These are phyloP conservation scores for Oenanthe oenanthe DNA, from an alignment of 2,113 vertebrate species.

Conservation along the genomic window DNA sequence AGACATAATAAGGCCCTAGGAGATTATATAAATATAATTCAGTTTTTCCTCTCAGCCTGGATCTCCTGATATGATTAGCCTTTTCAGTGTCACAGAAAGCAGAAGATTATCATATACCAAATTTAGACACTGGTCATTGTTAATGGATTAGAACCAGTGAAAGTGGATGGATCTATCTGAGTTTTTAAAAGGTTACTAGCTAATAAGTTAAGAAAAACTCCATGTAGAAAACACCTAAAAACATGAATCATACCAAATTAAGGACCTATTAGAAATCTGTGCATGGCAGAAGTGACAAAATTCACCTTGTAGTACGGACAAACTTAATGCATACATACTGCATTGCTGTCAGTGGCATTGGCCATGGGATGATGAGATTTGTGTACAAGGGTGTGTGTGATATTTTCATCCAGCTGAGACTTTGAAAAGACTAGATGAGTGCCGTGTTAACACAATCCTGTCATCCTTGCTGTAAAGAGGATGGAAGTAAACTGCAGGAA, in stretches of 20 bases:
- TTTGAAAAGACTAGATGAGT: background rate
- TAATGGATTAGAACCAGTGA: slow-evolving; percentile 35
- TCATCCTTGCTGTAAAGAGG: background rate
- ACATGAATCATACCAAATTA: background rate
- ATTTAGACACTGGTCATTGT: slow-evolving; percentile 53
- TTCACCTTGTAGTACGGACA: background rate
- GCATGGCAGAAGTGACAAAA: background rate
- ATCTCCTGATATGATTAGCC: slow-evolving; percentile 44
- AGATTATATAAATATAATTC: background rate
- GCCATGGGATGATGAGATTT: background rate
- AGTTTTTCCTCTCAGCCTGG: slow-evolving; percentile 29
- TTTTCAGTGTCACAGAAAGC: slow-evolving; percentile 26
- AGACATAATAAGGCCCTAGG: background rate
- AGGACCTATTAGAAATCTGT: background rate
- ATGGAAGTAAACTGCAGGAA: background rate
- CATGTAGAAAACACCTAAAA: background rate
- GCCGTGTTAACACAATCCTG: background rate
- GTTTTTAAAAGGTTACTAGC: slow-evolving; percentile 35
- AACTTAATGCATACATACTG: background rate
- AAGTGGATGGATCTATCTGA: slow-evolving; percentile 9
- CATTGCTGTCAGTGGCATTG: background rate
- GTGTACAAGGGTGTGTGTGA: background rate
- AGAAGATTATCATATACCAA: slow-evolving; percentile 56
- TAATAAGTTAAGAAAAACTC: slow-evolving; percentile 13
- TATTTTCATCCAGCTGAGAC: background rate